Evolutionary conservation across 2,888 invertebrate species (phyloP).

Genomic region (Megamerina dolium): DNA sequence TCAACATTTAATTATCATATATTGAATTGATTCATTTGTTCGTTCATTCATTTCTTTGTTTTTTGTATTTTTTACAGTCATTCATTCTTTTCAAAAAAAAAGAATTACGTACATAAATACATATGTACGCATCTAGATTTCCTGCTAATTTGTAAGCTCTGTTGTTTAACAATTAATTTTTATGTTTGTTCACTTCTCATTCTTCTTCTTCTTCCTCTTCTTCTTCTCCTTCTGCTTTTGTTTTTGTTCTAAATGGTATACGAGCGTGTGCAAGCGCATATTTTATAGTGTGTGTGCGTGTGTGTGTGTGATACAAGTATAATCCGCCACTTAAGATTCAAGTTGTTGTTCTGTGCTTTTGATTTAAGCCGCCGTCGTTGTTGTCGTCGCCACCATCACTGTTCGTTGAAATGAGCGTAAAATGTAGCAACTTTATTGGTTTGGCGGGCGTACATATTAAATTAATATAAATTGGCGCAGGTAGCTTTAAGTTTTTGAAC

Average conservation of each 20-base stretch:
- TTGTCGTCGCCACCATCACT: constrained; percentile 4
- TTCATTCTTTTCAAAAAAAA: no score
- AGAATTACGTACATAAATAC: no score
- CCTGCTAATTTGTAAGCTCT: constrained; percentile 21
- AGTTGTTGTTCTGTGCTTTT: constrained; percentile 24
- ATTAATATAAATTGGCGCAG: constrained; percentile 36
- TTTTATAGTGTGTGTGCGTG: no score
- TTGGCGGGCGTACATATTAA: constrained; percentile 45
- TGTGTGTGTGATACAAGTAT: no score
- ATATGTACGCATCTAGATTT: no score
- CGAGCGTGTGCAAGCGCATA: no score
- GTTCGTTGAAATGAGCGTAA: constrained; percentile 28
- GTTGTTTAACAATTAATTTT: constrained; percentile 13
- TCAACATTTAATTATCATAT: neutral
- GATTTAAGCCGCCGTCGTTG: constrained; percentile 37
- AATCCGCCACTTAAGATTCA: constrained; percentile 32
- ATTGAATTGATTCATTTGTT: constrained; percentile 1
- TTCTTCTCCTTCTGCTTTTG: constrained; percentile 9
- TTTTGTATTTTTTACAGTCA: no score
- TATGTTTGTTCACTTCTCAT: neutral
- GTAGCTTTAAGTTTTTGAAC: constrained; percentile 28
- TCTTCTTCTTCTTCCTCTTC: neutral
- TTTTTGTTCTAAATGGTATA: constrained; percentile 18
- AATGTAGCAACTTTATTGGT: constrained; percentile 46
- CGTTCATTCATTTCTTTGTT: no score